Conservation (phyloP, 1,140 invertebrate genomes). For the Drosophila ironensis region DNA sequence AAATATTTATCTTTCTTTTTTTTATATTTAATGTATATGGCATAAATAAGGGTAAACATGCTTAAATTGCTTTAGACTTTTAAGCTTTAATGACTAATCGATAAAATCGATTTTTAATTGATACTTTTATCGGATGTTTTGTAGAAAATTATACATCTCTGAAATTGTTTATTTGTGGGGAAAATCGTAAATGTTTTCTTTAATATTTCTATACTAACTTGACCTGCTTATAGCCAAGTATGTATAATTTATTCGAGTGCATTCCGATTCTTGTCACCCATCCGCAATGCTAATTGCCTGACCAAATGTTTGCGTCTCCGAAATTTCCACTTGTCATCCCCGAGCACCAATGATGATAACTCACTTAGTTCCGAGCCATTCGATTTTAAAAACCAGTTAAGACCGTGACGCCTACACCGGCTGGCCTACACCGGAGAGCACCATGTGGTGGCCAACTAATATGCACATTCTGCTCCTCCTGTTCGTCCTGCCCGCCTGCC, state of each 20-base stretch:
- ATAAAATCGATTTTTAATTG: too few relatives aligned
- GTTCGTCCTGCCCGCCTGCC: neutral
- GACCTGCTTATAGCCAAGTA: too few relatives aligned
- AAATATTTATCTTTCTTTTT: too few relatives aligned
- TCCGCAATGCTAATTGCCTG: conserved; percentile 38
- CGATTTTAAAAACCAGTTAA: conserved; percentile 8
- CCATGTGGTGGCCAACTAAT: conserved; percentile 28
- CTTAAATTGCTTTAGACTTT: too few relatives aligned
- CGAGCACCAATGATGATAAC: conserved; percentile 10
- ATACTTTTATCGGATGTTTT: too few relatives aligned
- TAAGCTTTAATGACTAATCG: too few relatives aligned
- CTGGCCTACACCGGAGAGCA: conserved; percentile 28
- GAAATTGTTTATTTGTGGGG: too few relatives aligned
- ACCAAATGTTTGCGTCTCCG: conserved; percentile 36
- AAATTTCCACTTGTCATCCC: conserved; percentile 37
- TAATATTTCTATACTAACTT: too few relatives aligned
- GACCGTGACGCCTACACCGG: conserved; percentile 21
- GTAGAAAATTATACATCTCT: too few relatives aligned
- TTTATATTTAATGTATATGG: too few relatives aligned
- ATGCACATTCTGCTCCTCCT: conserved; percentile 29
- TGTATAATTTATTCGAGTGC: neutral
- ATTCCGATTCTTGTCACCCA: conserved; percentile 17
- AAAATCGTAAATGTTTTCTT: too few relatives aligned
- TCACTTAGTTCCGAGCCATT: conserved; percentile 18
- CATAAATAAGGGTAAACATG: too few relatives aligned